Evolutionary conservation across 2,113 vertebrate species (phyloP), one percentile per base, ranked within the genome.

Genomic region (Chrysochloris asiatica): DNA sequence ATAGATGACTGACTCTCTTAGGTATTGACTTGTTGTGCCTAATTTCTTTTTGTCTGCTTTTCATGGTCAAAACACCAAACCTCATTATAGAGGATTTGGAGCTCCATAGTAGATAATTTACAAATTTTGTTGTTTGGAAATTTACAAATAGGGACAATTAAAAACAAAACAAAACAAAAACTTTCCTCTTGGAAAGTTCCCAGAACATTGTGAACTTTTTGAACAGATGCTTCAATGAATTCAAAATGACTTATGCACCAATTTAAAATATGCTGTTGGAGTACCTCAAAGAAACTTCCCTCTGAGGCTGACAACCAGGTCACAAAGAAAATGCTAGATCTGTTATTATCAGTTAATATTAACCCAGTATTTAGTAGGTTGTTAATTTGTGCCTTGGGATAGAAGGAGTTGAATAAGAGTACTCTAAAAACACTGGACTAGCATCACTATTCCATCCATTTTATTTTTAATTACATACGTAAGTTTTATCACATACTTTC

Each of bases 21-120:
- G 38, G 30, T 33, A 88, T 19, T 50, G 1, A 1, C 52, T 91
- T 63, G 78, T 33, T 85, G 41, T 88, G 26, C 13, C 22, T 21
- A 36, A 8, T 83, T 86, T 65, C 69, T 61, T 89, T 93, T 45
- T 83, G 6, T 45, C 7, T 78, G 14, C 45, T 19, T 21, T 93
- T 61, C 56, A n/a, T 33, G 67, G 8, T 71, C 22, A 85, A 63
- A 22, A 77, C 17, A 73, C 14, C 11, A 88, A 90, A 86, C 12
- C 56, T 28, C 72, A 93, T 61, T 65, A 86, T 0, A 67, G 9
- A 45, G 92, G n/a, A 77, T n/a, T 50, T 50, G 8, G 17, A 63
- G 56, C 14, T 90, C n/a, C 45, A 38, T 82, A 81, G 33, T 28
- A 86, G 19, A 86, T 73, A 78, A 83, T 67, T 94, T 94, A 88